These are phyloP conservation scores for Aleiodes leptofemur DNA, from an alignment of 2,888 invertebrate genomes.

Conservation along the genomic window DNA sequence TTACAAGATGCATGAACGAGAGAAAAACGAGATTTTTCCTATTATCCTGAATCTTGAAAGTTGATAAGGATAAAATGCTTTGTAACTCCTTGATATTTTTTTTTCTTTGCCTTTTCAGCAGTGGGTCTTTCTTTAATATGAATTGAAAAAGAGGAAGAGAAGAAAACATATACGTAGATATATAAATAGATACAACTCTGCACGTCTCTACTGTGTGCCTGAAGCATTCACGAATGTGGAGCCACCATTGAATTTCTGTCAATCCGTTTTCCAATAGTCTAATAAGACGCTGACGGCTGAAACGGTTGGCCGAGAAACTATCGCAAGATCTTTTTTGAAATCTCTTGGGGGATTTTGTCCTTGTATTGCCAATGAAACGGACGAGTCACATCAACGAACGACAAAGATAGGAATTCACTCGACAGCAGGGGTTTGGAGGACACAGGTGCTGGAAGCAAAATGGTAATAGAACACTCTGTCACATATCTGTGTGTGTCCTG, in stretches of 20 bases:
- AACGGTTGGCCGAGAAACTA: conserved; percentile 27
- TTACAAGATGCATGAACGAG: too few species aligned
- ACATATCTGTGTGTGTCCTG: conserved; percentile 25
- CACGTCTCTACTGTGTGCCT: neutral
- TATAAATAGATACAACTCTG: too few species aligned
- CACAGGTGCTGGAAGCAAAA: conserved; percentile 57
- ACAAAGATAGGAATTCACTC: neutral
- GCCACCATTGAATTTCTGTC: conserved; percentile 25
- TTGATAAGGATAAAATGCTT: too few species aligned
- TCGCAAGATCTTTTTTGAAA: conserved; percentile 25
- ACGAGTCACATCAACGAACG: conserved; percentile 28
- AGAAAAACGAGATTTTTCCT: too few species aligned
- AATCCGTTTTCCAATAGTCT: conserved; percentile 16
- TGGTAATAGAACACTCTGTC: conserved; percentile 57
- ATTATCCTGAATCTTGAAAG: too few species aligned
- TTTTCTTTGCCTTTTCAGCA: too few species aligned
- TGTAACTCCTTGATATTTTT: too few species aligned
- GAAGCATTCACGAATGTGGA: neutral
- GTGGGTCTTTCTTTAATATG: too few species aligned
- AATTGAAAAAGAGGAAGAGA: too few species aligned
- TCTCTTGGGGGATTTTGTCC: conserved; percentile 7
- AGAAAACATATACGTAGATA: too few species aligned
- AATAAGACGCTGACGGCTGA: conserved; percentile 32
- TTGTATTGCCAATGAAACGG: conserved; percentile 25
- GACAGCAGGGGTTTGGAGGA: conserved; percentile 19